These are phyloP conservation scores for Eulemur coronatus DNA, from an alignment of 2,797 vertebrate species.

Conservation along the genomic window DNA sequence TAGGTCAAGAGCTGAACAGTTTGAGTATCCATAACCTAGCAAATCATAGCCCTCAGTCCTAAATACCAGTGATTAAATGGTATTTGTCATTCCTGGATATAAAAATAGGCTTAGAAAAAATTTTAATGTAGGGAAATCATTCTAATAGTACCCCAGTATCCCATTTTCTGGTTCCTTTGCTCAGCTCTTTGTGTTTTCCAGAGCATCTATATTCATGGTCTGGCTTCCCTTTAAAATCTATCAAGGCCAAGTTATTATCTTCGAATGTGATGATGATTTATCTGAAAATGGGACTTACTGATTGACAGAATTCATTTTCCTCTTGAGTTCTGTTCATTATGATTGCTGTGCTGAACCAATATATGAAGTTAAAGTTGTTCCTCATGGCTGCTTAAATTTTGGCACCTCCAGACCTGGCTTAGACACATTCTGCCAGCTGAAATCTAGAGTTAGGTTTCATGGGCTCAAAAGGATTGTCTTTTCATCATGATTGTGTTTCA, in stretches of 20 bases:
- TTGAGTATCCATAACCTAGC: neutral
- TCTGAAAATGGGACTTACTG: neutral
- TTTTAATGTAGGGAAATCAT: neutral
- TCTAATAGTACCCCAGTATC: neutral
- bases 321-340: neutral
- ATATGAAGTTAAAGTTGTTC: neutral
- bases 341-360: neutral
- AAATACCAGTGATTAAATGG: neutral
- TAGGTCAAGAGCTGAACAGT: slow-evolving; percentile 2
- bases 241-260: neutral
- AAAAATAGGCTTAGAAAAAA: slow-evolving; percentile 8
- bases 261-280: neutral
- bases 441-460: neutral
- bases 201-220: neutral
- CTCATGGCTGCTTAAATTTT: neutral
- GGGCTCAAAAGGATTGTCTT: neutral
- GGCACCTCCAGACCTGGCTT: neutral
- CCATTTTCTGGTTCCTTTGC: neutral
- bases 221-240: neutral
- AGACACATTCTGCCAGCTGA: neutral
- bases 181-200: neutral
- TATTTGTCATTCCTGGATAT: neutral
- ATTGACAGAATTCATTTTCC: neutral
- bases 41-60: slow-evolving; percentile 4
- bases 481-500: neutral